These are phyloP conservation scores for Aurelia aurita DNA, from an alignment of 30 jellyfish, hydroid and myxozoan species.

Conservation along the genomic window DNA sequence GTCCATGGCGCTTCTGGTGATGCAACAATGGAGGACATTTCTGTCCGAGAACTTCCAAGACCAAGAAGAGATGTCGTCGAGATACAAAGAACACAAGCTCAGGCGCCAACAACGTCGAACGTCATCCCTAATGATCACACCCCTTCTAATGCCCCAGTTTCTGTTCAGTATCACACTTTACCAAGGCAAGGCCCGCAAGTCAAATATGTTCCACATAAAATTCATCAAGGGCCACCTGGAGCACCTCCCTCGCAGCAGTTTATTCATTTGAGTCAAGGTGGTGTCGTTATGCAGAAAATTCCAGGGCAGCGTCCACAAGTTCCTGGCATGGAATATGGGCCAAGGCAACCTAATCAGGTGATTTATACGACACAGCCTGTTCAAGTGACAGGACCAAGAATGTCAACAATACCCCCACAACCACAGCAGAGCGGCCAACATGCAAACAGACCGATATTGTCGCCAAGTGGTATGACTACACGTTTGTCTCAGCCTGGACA, in stretches of 20 bases:
- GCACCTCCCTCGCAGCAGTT: conserved; percentile 35
- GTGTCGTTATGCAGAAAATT: conserved; percentile 50
- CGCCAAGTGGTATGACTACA: conserved; percentile 52
- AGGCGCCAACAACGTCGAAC: neutral
- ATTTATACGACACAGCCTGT: conserved; percentile 68
- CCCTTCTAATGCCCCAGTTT: neutral
- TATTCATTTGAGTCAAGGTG: conserved; percentile 58
- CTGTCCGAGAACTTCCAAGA: conserved; percentile 12
- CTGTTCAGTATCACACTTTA: conserved; percentile 5
- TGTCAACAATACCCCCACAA: conserved; percentile 81
- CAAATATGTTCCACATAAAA: conserved; percentile 67
- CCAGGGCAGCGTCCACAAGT: conserved; percentile 55
- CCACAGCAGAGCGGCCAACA: conserved; percentile 67
- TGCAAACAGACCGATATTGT: conserved; percentile 32
- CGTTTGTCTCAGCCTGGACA: conserved; percentile 58
- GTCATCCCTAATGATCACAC: neutral
- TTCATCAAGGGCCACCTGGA: conserved; percentile 18
- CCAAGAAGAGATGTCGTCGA: conserved; percentile 33
- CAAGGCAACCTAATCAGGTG: conserved; percentile 53
- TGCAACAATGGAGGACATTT: neutral
- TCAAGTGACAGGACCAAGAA: conserved; percentile 81
- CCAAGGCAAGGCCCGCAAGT: conserved; percentile 72
- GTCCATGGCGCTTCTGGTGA: conserved; percentile 36
- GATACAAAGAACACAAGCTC: neutral
- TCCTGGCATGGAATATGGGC: conserved; percentile 28